A percentile compares a stretch with the other conserved stretches of the same genome.
Evolutionary conservation across 1,140 invertebrate species (phyloP).

Genomic region (Aphidius gifuensis): DNA sequence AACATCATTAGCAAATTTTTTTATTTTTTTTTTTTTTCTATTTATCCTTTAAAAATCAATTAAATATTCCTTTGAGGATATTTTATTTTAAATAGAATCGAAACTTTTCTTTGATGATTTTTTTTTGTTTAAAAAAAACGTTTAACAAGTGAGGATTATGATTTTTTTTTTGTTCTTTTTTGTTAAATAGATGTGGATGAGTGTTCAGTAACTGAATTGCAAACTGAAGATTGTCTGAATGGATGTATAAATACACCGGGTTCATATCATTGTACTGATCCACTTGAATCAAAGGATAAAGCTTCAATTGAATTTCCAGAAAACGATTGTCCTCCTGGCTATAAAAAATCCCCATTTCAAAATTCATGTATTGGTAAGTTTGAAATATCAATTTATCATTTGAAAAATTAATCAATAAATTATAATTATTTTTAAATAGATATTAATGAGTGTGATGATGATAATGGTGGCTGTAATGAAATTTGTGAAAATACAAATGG

Average conservation of each 20-base stretch:
- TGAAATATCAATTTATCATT: background rate
- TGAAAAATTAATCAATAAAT: too few relatives aligned
- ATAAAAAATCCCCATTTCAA: conserved; percentile 33
- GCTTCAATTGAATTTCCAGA: conserved; percentile 31
- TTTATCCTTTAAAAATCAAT: background rate
- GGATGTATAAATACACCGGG: conserved; percentile 58
- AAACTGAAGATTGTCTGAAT: conserved; percentile 50
- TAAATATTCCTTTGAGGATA: background rate
- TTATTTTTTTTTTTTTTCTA: too few relatives aligned
- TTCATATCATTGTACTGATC: conserved; percentile 49
- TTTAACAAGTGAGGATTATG: too few relatives aligned
- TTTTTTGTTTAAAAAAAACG: background rate
- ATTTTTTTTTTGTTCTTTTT: conserved; percentile 18
- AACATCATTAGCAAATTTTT: too few relatives aligned
- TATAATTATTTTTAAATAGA: conserved; percentile 46
- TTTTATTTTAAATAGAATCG: too few relatives aligned
- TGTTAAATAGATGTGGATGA: conserved; percentile 60
- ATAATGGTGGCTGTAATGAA: conserved; percentile 68
- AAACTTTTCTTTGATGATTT: too few relatives aligned
- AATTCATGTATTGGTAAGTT: conserved; percentile 43
- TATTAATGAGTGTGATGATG: conserved; percentile 65
- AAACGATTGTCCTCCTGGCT: conserved; percentile 41
- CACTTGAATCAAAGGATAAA: conserved; percentile 41
- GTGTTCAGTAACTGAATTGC: conserved; percentile 55
- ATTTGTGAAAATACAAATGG: conserved; percentile 68